A percentile compares a stretch with the other conserved stretches of the same genome.
These are phyloP conservation scores for Colaptes auratus DNA, from an alignment of 2,113 vertebrate species.

Conservation along the genomic window DNA sequence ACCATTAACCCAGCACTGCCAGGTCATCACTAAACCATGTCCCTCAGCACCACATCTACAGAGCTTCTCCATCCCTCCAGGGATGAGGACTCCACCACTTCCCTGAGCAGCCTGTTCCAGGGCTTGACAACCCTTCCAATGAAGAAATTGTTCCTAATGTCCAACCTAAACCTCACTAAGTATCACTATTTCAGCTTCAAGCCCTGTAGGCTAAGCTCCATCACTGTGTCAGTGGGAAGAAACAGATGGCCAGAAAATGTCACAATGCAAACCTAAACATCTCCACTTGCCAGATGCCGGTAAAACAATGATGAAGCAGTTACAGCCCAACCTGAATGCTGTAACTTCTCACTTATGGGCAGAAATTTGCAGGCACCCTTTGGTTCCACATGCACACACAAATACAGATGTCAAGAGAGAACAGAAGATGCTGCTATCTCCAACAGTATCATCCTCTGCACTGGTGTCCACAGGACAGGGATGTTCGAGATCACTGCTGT, in stretches of 20 bases:
- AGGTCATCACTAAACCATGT: too few species aligned
- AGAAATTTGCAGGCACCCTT: neutral
- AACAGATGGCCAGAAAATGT: neutral
- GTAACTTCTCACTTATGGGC: neutral
- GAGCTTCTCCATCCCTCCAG: too few species aligned
- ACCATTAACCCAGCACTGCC: too few species aligned
- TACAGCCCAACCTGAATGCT: neutral
- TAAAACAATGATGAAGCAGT: neutral
- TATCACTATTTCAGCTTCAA: neutral
- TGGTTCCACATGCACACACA: rapidly evolving
- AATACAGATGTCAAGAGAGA: neutral
- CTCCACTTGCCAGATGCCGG: neutral
- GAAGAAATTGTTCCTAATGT: too few species aligned
- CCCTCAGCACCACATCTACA: too few species aligned
- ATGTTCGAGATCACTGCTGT: neutral
- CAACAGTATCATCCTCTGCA: neutral
- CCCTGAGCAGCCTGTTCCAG: too few species aligned
- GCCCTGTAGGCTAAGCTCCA: neutral
- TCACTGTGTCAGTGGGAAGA: neutral
- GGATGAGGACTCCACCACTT: too few species aligned
- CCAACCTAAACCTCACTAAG: neutral
- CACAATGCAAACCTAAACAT: neutral
- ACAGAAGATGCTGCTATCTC: neutral
- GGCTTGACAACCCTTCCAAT: too few species aligned
- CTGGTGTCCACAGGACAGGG: neutral